phyloP scores from a whole-genome alignment of 2,888 invertebrate species.

The Galerucella calmariensis region DNA sequence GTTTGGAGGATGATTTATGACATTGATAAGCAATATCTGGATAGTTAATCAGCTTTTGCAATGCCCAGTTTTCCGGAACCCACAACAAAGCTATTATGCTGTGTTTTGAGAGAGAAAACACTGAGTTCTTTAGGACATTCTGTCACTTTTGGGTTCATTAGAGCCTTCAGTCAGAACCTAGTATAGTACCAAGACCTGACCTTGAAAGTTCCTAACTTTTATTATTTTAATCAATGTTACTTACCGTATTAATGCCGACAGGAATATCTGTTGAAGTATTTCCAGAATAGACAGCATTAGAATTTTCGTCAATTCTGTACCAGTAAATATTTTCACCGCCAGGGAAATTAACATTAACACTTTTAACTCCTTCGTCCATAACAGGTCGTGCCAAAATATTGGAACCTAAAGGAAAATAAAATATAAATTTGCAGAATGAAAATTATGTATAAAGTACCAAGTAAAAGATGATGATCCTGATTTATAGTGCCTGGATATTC shows the following conservation, averaged over 20 bases:
- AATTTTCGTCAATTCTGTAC: constrained; percentile 67
- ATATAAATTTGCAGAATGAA: background rate
- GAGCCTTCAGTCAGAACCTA: no score
- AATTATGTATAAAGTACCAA: constrained; percentile 68
- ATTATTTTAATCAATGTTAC: background rate
- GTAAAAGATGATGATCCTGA: constrained; percentile 80
- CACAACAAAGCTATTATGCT: no score
- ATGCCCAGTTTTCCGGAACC: no score
- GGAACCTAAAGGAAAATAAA: constrained; percentile 71
- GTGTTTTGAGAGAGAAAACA: no score
- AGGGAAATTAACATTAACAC: constrained; percentile 87
- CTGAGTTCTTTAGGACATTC: no score
- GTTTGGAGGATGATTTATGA: no score
- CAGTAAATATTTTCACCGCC: constrained; percentile 77
- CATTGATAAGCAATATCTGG: no score
- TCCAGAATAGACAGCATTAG: constrained; percentile 24
- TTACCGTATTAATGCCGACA: background rate
- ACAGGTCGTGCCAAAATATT: constrained; percentile 89
- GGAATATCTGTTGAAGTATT: background rate
- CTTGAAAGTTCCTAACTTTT: no score
- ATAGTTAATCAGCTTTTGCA: no score
- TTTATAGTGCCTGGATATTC: constrained; percentile 84
- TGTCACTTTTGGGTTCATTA: no score
- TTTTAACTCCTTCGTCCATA: constrained; percentile 76
- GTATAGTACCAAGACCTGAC: no score